Conservation (phyloP, 2,888 invertebrate genomes). For the Calliopum simillimum region DNA sequence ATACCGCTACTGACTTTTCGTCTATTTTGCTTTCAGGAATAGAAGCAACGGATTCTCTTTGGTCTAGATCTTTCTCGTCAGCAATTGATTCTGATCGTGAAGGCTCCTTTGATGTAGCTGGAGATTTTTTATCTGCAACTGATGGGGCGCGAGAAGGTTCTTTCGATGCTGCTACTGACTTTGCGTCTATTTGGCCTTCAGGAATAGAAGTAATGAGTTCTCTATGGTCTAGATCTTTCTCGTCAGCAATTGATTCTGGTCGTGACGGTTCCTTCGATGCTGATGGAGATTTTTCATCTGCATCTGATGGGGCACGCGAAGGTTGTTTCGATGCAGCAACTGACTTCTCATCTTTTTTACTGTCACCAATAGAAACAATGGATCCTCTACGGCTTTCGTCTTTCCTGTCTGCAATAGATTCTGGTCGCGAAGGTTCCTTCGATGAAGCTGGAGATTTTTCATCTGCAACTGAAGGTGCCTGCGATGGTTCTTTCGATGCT, state of each 20-base stretch:
- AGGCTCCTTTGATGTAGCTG: conserved; percentile 25
- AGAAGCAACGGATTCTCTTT: conserved; percentile 29
- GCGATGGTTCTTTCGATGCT: not conserved
- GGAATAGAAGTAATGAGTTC: conserved; percentile 9
- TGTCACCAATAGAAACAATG: conserved; percentile 27
- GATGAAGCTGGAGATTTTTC: conserved; percentile 41
- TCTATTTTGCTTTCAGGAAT: conserved; percentile 36
- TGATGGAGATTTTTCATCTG: conserved; percentile 47
- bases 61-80: too few species aligned
- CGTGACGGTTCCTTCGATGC: conserved; percentile 35
- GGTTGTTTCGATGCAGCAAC: conserved; percentile 39
- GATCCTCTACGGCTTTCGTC: conserved; percentile 26
- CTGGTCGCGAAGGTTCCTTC: conserved; percentile 26
- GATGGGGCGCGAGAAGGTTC: conserved; percentile 21
- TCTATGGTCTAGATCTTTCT: not conserved
- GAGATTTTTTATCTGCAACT: conserved; percentile 19
- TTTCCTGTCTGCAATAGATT: conserved; percentile 33
- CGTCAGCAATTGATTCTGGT: conserved; percentile 35
- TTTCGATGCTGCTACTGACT: conserved; percentile 35
- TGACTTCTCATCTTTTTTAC: conserved; percentile 38
- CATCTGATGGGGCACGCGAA: conserved; percentile 23
- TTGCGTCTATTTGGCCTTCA: conserved; percentile 38
- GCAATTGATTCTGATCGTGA: conserved; percentile 37
- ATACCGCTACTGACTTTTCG: conserved; percentile 30
- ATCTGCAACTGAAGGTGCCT: conserved; percentile 24